Base-by-base conservation (phyloP, 2,113 vertebrate genomes). In the Chrysochloris asiatica region DNA sequence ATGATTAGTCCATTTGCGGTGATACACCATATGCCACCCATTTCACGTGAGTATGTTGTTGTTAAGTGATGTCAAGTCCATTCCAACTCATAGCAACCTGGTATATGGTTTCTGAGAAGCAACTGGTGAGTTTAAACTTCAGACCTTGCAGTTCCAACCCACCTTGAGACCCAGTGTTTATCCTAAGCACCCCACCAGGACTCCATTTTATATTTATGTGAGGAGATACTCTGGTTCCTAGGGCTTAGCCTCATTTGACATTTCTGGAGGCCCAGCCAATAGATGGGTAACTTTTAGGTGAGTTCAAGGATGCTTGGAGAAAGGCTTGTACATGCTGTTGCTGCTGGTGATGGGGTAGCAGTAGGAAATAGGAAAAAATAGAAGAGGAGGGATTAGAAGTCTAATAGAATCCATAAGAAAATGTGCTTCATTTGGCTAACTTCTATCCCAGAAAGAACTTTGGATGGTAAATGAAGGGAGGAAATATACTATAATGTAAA, bases 401-500 rank as follows among this genome's bases (percentile, higher is more conserved):
- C 22, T 65, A 48, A 36, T 17, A n/a, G n/a, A 82, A 59, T 1
- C 48, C 50, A 45, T 33, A 93, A 86, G 59, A 85, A 94, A 69
- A 87, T 76, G 47, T 52, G 12, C 19, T 95, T 61, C 77, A 54
- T 91, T 94, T 94, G 95, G 83, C 65, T 52, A 77, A 41, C 4
- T 89, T 95, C 80, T 77, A 92, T 61, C 50, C 94, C 81, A 65
- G 81, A 88, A 95, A 93, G 72, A 92, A 61, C 83, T 88, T 67
- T 87, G 83, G 47, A 90, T 88, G 69, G 83, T 56, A 93, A 94
- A 86, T 77, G 89, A 90, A 79, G 75, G 72, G 88, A 95, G 52
- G 59, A 72, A 89, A 86, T 89, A 83, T 86, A 71, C 73, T 88
- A 75, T 89, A 87, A 88, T 90, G 86, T 93, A n/a, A 94, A 94